phyloP scores from a whole-genome alignment of 1,140 invertebrate species.

The Heliconius melpomene region DNA sequence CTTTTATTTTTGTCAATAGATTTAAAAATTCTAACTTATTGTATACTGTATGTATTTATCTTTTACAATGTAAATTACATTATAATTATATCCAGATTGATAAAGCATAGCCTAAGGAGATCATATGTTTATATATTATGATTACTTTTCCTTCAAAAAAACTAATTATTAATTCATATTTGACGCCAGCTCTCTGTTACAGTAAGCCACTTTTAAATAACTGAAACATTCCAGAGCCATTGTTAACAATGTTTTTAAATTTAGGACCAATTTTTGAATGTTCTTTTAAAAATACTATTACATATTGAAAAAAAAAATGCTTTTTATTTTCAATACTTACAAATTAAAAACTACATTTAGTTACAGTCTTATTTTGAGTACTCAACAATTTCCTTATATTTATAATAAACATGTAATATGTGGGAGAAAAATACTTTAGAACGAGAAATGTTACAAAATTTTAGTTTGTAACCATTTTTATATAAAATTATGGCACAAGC shows the following conservation, averaged over 20 bases:
- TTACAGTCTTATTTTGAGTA: slow-evolving; percentile 23
- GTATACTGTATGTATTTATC: slow-evolving; percentile 29
- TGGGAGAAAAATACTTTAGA: slow-evolving; percentile 42
- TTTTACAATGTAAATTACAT: slow-evolving; percentile 30
- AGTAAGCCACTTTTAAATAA: slow-evolving; percentile 66
- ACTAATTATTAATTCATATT: slow-evolving; percentile 28
- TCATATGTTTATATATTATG: slow-evolving; percentile 30
- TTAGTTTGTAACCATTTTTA: neutral
- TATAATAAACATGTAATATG: neutral
- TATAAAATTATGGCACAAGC: slow-evolving; percentile 25
- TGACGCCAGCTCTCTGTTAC: slow-evolving; percentile 67
- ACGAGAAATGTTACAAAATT: neutral
- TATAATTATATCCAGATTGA: slow-evolving; percentile 30
- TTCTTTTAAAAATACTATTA: slow-evolving; percentile 81
- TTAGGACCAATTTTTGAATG: slow-evolving; percentile 80
- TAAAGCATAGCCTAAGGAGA: slow-evolving; percentile 35
- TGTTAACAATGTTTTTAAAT: slow-evolving; percentile 79
- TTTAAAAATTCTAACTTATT: slow-evolving; percentile 32
- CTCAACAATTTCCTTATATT: slow-evolving; percentile 6
- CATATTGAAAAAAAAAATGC: slow-evolving; percentile 62
- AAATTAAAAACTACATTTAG: slow-evolving; percentile 12
- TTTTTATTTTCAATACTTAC: slow-evolving; percentile 33
- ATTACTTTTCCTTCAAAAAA: slow-evolving; percentile 34
- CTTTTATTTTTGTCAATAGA: slow-evolving; percentile 33
- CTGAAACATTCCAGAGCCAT: slow-evolving; percentile 79